Evolutionary conservation across 2,888 invertebrate genomes (phyloP).

Genomic region (Julus scandinavius): DNA sequence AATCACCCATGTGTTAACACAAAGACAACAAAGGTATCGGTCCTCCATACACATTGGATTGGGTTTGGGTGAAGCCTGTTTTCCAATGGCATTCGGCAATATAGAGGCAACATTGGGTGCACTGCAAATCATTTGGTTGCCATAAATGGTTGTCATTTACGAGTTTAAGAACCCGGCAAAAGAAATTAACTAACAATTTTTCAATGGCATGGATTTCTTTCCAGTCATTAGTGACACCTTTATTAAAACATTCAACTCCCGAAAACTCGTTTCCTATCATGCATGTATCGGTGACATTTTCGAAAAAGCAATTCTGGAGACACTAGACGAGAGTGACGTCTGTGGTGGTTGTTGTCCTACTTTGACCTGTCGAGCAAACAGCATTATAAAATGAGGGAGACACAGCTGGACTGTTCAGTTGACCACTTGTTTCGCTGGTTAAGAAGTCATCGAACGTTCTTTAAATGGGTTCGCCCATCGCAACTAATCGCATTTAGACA

Average conservation of each 20-base stretch:
- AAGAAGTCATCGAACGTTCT: not conserved
- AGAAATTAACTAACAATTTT: not conserved
- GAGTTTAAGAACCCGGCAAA: slow-evolving; percentile 27
- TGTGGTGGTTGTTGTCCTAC: slow-evolving; percentile 36
- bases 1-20: slow-evolving; percentile 23
- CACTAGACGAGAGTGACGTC: not conserved
- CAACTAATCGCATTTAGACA: no score
- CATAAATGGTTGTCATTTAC: not conserved
- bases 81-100: not conserved
- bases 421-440: not conserved
- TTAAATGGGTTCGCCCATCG: no score
- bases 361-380: not conserved
- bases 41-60: not conserved
- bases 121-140: not conserved
- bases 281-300: not conserved
- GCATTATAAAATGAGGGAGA: no score
- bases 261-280: slow-evolving; percentile 34
- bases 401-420: not conserved
- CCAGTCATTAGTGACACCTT: slow-evolving; percentile 4
- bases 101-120: not conserved
- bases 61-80: not conserved
- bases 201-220: not conserved
- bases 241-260: not conserved
- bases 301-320: not conserved
- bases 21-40: not conserved